These are phyloP conservation scores for Drosophila santomea DNA, from an alignment of 1,140 invertebrate species.

Conservation along the genomic window DNA sequence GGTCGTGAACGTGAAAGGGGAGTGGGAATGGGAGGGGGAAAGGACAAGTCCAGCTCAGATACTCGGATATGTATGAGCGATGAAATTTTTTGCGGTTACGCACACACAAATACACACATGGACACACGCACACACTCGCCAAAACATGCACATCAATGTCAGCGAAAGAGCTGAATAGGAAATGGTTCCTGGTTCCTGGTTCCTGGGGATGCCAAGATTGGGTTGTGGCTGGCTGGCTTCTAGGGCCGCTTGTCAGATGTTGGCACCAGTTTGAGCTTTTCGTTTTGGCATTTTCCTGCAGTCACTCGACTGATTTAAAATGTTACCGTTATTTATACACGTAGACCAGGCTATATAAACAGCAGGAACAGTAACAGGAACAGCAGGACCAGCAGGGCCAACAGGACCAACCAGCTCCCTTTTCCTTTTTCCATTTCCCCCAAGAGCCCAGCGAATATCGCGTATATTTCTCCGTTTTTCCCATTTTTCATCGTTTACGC, in stretches of 20 bases:
- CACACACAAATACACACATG: slow-evolving; percentile 12
- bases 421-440: slow-evolving; percentile 10
- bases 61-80: slow-evolving; percentile 65
- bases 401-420: slow-evolving; percentile 1
- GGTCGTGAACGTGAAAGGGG: slow-evolving; percentile 37
- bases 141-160: slow-evolving; percentile 70
- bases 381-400: slow-evolving; percentile 12
- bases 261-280: slow-evolving; percentile 73
- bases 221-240: slow-evolving; percentile 19
- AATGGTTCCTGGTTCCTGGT: slow-evolving; percentile 57
- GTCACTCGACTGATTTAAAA: slow-evolving; percentile 82
- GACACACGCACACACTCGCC: slow-evolving; percentile 13
- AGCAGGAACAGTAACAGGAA: slow-evolving; percentile 27
- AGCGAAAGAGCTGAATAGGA: slow-evolving; percentile 54
- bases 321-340: slow-evolving; percentile 83
- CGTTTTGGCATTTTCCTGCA: slow-evolving; percentile 76
- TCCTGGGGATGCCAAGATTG: slow-evolving; percentile 47
- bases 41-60: slow-evolving; percentile 32
- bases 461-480: slow-evolving; percentile 45
- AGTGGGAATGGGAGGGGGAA: slow-evolving; percentile 21
- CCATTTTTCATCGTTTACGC: slow-evolving; percentile 81
- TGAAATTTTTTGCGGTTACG: slow-evolving; percentile 73
- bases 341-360: slow-evolving; percentile 74
- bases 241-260: slow-evolving; percentile 54
- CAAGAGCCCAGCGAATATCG: slow-evolving; percentile 16